These are phyloP conservation scores for Sander vitreus DNA, from an alignment of 2,113 vertebrate species.

Conservation along the genomic window DNA sequence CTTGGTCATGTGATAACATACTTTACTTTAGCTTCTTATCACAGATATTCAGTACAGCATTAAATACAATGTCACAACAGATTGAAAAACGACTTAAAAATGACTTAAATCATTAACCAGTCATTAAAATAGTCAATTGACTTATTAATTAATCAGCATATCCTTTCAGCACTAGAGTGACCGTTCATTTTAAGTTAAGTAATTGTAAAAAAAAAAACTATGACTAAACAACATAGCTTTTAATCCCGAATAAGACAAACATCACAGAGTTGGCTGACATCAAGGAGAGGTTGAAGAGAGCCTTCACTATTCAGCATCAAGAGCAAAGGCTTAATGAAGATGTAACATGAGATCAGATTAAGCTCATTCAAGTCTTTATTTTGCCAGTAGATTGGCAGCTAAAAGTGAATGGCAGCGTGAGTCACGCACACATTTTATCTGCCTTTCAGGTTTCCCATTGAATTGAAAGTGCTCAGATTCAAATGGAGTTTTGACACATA, in stretches of 20 bases:
- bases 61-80: background rate
- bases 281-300: conserved; percentile 15
- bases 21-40: too few species aligned
- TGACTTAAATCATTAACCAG: background rate
- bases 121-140: background rate
- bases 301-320: background rate
- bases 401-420: conserved; percentile 27
- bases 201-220: background rate
- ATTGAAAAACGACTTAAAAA: background rate
- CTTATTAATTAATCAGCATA: background rate
- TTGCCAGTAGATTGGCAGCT: background rate
- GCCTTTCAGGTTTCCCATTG: background rate
- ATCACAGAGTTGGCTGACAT: conserved; percentile 24
- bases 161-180: background rate
- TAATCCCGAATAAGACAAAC: background rate
- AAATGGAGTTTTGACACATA: conserved; percentile 22
- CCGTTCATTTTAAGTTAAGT: background rate
- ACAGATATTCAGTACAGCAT: too few species aligned
- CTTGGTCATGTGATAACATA: too few species aligned
- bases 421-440: background rate
- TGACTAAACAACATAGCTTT: background rate
- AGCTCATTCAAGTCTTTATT: conserved; percentile 42
- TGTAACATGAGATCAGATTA: conserved; percentile 43
- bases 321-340: conserved; percentile 40
- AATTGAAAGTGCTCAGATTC: conserved; percentile 35